These are phyloP conservation scores for Heliconius hortense DNA, from an alignment of 2,888 invertebrate genomes.

Conservation along the genomic window DNA sequence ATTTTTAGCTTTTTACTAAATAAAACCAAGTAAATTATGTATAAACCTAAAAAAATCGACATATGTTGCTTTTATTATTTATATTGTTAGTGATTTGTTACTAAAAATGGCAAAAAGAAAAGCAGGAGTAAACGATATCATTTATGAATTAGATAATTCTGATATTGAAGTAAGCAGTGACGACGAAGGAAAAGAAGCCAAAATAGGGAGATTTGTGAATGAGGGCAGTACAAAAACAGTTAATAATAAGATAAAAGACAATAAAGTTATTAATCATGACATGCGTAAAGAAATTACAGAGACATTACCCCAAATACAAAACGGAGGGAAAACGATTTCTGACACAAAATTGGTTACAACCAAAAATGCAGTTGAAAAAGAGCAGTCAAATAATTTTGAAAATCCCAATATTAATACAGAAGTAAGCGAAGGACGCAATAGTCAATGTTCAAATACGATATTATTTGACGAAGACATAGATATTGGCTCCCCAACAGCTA, in stretches of 20 bases:
- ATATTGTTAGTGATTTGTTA: constrained; percentile 18
- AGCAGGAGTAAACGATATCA: constrained; percentile 71
- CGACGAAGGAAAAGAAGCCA: constrained; percentile 68
- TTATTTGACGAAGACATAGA: constrained; percentile 66
- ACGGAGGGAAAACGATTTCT: constrained; percentile 71
- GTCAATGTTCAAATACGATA: constrained; percentile 44
- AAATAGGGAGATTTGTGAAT: constrained; percentile 58
- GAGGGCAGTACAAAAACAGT: constrained; percentile 43
- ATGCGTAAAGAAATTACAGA: constrained; percentile 50
- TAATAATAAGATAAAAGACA: constrained; percentile 44
- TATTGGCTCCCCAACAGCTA: constrained; percentile 65
- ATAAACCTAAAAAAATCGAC: constrained; percentile 33
- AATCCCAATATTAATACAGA: constrained; percentile 5
- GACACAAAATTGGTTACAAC: constrained; percentile 45
- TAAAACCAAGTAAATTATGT: constrained; percentile 25
- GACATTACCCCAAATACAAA: constrained; percentile 47
- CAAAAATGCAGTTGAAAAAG: constrained; percentile 48
- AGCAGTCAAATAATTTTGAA: constrained; percentile 15
- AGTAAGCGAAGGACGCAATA: constrained; percentile 6
- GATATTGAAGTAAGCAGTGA: constrained; percentile 74
- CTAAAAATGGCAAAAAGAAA: constrained; percentile 71
- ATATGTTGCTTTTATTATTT: neutral
- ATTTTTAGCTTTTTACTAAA: neutral
- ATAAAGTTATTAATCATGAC: constrained; percentile 53
- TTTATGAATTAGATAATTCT: constrained; percentile 78